Evolutionary conservation across 2,888 invertebrate species (phyloP).

Genomic region (Drosophila histrio): DNA sequence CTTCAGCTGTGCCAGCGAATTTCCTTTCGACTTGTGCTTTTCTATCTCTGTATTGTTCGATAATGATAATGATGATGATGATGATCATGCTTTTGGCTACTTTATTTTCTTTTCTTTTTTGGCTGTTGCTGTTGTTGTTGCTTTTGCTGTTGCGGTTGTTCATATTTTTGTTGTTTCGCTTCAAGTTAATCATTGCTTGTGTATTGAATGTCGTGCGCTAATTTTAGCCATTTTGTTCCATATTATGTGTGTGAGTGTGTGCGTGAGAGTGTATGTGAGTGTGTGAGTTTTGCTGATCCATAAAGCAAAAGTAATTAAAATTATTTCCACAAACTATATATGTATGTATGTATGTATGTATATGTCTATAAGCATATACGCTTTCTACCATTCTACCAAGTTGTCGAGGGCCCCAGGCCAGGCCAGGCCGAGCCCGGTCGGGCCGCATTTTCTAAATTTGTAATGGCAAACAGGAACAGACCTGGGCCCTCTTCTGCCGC

Average conservation of each 20-base stretch:
- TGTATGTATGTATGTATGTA: background rate
- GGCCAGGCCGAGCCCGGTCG: slow-evolving; percentile 63
- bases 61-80: slow-evolving; percentile 31
- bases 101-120: slow-evolving; percentile 66
- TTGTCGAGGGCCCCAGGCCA: slow-evolving; percentile 25
- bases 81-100: slow-evolving; percentile 65
- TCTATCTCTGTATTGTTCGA: slow-evolving; percentile 8
- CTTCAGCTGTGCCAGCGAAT: slow-evolving; percentile 55
- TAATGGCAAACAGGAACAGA: slow-evolving; percentile 72
- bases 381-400: background rate
- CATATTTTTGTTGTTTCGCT: slow-evolving; percentile 68
- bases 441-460: slow-evolving; percentile 82
- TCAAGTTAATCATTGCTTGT: slow-evolving; percentile 77
- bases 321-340: slow-evolving; percentile 66
- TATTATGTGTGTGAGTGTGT: slow-evolving; percentile 46
- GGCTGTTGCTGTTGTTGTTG: slow-evolving; percentile 14
- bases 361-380: slow-evolving; percentile 1
- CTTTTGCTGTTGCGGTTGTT: slow-evolving; percentile 42
- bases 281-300: slow-evolving; percentile 58
- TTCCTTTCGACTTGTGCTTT: slow-evolving; percentile 32
- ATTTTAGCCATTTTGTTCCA: slow-evolving; percentile 79
- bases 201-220: slow-evolving; percentile 80
- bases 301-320: slow-evolving; percentile 76
- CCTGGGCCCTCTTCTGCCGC: slow-evolving; percentile 18
- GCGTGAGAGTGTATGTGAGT: slow-evolving; percentile 13